Conservation (phyloP, 2,113 vertebrate genomes). For the Pseudorhombus dupliciocellatus region DNA sequence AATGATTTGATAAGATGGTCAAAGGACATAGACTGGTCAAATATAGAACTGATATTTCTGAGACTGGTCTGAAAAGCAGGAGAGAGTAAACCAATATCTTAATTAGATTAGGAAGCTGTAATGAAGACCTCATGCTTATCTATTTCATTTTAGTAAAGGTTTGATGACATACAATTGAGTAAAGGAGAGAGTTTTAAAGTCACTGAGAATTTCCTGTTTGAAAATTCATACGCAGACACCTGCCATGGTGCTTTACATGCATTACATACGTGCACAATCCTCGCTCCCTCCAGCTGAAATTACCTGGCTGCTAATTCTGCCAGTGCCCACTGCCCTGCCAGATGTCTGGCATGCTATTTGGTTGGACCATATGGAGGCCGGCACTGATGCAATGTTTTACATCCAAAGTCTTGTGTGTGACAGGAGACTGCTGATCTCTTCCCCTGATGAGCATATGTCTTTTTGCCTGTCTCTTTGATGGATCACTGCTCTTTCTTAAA, state of each 20-base stretch:
- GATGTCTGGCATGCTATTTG: conserved; percentile 61
- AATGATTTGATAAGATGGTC: too few relatives aligned
- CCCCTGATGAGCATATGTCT: conserved; percentile 35
- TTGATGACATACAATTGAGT: not conserved
- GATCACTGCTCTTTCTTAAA: conserved; percentile 13
- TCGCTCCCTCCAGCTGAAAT: conserved; percentile 20
- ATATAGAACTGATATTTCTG: too few relatives aligned
- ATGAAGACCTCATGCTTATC: too few relatives aligned
- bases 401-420: conserved; percentile 35
- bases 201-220: not conserved
- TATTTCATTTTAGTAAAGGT: too few relatives aligned
- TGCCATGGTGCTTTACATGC: conserved; percentile 20
- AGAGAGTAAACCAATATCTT: too few relatives aligned
- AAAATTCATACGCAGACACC: conserved; percentile 17
- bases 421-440: conserved; percentile 27
- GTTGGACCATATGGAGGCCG: conserved; percentile 59
- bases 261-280: conserved; percentile 26
- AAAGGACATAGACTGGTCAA: too few relatives aligned
- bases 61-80: too few relatives aligned
- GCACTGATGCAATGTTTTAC: conserved; percentile 52
- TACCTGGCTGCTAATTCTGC: conserved; percentile 35
- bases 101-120: too few relatives aligned
- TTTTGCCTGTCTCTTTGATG: conserved; percentile 35
- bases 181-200: not conserved
- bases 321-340: conserved; percentile 49